Base-by-base conservation (phyloP, 2,797 vertebrate genomes). In the Sebastes hubbsi region DNA sequence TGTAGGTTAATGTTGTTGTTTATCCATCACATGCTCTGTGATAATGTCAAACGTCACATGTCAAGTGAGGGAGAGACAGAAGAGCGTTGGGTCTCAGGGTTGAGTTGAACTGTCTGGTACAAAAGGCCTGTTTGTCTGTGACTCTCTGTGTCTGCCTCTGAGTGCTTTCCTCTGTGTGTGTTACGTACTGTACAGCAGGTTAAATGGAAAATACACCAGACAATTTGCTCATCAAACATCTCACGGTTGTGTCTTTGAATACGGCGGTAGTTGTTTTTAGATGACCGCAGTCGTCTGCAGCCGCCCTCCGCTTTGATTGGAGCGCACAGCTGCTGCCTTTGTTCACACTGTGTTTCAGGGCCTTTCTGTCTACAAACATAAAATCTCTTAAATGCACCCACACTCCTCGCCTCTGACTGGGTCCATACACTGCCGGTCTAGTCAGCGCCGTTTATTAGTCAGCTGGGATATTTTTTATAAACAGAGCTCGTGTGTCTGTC, bases 401-500 rank as follows among this genome's bases (percentile, higher is more conserved):
- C 72, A 2, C 67, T 54, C 5, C 67, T 63, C 9, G 8, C 22
- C 70, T 63, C 42, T 75, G 58, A 62, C 79, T 29, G 9, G 14
- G 70, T n/a, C 52, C 34, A 55, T 38, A 60, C 79, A 84, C 16
- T 38, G 13, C 24, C 13, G 9, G 4, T 71, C 16, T 27, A 62
- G 61, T 75, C 71, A 8, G 71, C 16, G 52, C 65, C 2, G 13
- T 87, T 87, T 85, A 88, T 89, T 73, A 70, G 84, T 89, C 88
- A 89, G 87, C 82, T 88, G 82, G 68, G 69, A 72, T 62, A 65
- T 85, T 56, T 79, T 85, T 65, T 34, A 73, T 30, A 72, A 67
- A 85, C 70, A 81, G 22, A 72, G 78, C 64, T 58, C 56, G 62
- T 52, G 63, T 87, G 78, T 83, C 68, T 67, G 73, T 34, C 29